Conservation (phyloP, 2,113 vertebrate species). For the Eupsittula cactorum region DNA sequence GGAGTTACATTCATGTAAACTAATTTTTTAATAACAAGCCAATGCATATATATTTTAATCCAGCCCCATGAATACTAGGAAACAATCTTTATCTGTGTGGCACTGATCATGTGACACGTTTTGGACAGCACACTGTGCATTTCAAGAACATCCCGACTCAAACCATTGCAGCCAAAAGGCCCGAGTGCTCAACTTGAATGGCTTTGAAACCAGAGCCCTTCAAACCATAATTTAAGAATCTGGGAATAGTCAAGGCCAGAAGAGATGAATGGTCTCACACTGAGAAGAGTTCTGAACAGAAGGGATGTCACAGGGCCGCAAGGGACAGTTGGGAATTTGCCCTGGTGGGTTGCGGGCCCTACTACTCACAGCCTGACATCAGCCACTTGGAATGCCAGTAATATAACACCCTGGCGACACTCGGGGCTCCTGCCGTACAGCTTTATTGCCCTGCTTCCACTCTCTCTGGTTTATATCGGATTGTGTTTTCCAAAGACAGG, state of each 20-base stretch:
- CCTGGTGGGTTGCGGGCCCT: neutral
- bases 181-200: neutral
- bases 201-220: slow-evolving; percentile 55
- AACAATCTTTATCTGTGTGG: neutral
- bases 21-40: neutral
- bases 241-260: slow-evolving; percentile 5
- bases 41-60: neutral
- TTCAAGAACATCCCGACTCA: neutral
- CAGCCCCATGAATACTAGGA: neutral
- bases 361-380: neutral
- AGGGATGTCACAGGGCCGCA: slow-evolving; percentile 6
- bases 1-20: neutral
- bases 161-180: neutral
- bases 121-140: neutral
- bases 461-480: slow-evolving; percentile 60
- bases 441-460: slow-evolving; percentile 69
- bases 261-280: neutral
- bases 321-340: slow-evolving; percentile 14
- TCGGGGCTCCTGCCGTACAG: slow-evolving; percentile 23
- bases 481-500: slow-evolving; percentile 73
- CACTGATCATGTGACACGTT: neutral
- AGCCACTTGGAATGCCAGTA: slow-evolving; percentile 56
- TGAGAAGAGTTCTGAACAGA: neutral
- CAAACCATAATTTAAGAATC: neutral
- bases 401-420: slow-evolving; percentile 54